Percentiles rank a stretch among this genome's conserved stretches.
Conservation (phyloP, 2,888 invertebrate genomes). For the Cerastoderma edule region DNA sequence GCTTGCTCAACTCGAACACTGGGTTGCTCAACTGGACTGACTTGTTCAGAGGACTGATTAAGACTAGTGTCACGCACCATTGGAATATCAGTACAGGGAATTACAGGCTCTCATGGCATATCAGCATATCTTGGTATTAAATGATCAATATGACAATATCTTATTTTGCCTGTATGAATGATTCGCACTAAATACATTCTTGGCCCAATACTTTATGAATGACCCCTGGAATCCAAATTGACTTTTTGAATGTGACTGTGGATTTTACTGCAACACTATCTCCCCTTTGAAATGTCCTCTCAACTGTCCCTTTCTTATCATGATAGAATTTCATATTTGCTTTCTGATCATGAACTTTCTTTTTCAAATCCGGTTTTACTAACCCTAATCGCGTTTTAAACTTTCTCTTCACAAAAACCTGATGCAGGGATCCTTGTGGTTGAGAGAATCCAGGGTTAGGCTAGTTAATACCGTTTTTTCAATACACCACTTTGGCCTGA, state of each 20-base stretch:
- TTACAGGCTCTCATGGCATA: not conserved
- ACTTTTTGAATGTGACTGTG: not conserved
- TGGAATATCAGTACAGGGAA: not conserved
- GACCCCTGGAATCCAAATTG: not conserved
- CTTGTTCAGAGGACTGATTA: not conserved
- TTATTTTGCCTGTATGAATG: not conserved
- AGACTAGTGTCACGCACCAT: not conserved
- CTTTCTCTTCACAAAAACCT: conserved; percentile 39
- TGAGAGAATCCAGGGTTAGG: no score
- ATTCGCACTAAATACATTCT: conserved; percentile 15
- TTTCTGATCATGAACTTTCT: conserved; percentile 1
- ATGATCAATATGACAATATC: not conserved
- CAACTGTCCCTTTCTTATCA: not conserved
- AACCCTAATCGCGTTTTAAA: conserved; percentile 31
- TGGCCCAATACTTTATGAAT: not conserved
- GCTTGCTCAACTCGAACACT: not conserved
- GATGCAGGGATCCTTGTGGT: no score
- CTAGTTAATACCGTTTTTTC: no score
- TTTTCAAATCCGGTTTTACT: conserved; percentile 6
- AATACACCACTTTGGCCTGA: no score
- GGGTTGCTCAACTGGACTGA: not conserved
- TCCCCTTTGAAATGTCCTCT: not conserved
- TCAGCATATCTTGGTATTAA: not conserved
- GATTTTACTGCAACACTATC: conserved; percentile 14
- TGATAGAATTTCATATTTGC: not conserved